Evolutionary conservation across 2,888 invertebrate species (phyloP), one percentile per base, ranked within the genome.

Genomic region (Girardia tigrina): DNA sequence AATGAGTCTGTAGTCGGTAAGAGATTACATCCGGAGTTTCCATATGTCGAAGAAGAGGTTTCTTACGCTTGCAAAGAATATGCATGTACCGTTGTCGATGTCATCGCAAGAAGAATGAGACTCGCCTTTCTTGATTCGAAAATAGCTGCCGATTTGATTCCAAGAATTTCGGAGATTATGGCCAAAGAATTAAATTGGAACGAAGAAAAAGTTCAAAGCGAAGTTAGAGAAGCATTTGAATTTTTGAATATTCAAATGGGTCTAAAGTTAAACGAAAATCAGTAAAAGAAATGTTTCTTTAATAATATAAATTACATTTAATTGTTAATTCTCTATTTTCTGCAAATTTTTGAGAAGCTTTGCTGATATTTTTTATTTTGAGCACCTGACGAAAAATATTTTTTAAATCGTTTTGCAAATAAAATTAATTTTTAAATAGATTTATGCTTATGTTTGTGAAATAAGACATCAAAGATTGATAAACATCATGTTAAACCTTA

Each of bases 1-100:
- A 92, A 86, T 80, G 87, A 95, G 77, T 99, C 97, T 95, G 98
- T 98, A 0, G 92, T 98, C 78, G 98, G 98, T 79, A 90, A 90
- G 82, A 90, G 92, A 82, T 87, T 99, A 75, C 98, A 99, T 85
- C 92, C 93, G 0, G 97, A 98, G 84, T 98, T 94, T 85, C 98
- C 98, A 0, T 98, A 97, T 84, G 92, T 99, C 81, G 97, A 98
- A 83, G 97, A 97, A 16, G 98, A 75, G 76, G 36, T 75, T 1
- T 88, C 90, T 79, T 98, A 97, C 84, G 97, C 98, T 12, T 89
- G 91, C 73, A 88, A 90, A 74, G 98, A 99, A 86, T 98, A 99
- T 85, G 98, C 98, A 4, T 90, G 91, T 84, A 91, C 92, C 0
- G 92, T 95, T 0, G 89, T 94, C 42, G 98, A 99, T 85, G 92